These are phyloP conservation scores for Lasioglossum figueresi DNA, from an alignment of 2,888 invertebrate species.

Conservation along the genomic window DNA sequence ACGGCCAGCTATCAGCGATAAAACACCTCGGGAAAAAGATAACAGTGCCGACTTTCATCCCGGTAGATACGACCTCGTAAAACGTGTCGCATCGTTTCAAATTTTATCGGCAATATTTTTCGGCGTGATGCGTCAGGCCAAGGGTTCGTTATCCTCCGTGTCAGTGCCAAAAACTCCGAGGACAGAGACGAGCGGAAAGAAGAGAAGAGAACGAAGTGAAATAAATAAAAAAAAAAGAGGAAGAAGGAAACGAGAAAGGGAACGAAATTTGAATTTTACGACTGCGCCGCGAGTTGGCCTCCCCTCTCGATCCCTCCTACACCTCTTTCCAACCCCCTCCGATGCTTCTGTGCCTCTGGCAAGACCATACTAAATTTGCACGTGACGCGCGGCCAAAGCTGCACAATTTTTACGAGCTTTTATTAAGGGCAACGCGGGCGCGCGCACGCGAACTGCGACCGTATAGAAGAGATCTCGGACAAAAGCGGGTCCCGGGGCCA, in stretches of 20 bases:
- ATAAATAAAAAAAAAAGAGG: background rate
- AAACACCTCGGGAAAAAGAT: constrained; percentile 2
- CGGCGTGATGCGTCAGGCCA: constrained; percentile 30
- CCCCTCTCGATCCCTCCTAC: background rate
- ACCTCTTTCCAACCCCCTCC: background rate
- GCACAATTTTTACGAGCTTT: constrained; percentile 59
- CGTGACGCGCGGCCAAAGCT: constrained; percentile 28
- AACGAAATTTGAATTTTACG: constrained; percentile 64
- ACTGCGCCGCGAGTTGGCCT: constrained; percentile 17
- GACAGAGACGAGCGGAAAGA: too few relatives aligned
- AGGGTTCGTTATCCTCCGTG: constrained; percentile 42
- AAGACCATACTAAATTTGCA: constrained; percentile 51
- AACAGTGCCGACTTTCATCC: constrained; percentile 20
- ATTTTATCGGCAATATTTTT: constrained; percentile 60
- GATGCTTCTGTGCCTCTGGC: background rate
- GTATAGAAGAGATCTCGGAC: constrained; percentile 29
- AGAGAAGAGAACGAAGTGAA: background rate
- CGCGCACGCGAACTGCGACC: background rate
- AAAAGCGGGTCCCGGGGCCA: constrained; percentile 37
- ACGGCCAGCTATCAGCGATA: constrained; percentile 17
- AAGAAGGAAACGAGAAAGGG: constrained; percentile 38
- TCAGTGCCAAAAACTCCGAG: constrained; percentile 31
- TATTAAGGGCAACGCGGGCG: constrained; percentile 44
- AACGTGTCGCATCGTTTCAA: constrained; percentile 33
- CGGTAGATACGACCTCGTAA: constrained; percentile 42